Evolutionary conservation across 2,113 vertebrate genomes (phyloP), one percentile per base, ranked within the genome.

Genomic region (Pomatorhinus ruficollis): DNA sequence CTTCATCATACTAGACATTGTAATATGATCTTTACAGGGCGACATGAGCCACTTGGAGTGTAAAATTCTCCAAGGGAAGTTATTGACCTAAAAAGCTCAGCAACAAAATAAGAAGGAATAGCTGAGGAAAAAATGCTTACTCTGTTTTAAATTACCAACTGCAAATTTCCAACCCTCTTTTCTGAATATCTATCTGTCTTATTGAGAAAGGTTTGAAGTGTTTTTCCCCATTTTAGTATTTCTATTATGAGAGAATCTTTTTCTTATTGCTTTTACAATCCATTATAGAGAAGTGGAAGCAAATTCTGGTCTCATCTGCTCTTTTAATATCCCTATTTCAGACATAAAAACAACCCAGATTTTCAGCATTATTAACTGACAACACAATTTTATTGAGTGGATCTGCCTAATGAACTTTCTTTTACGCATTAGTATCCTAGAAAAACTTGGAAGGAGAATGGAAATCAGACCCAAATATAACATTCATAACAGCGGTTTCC

Each of bases 61-160:
- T 53, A 87, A 87, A 91, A 93, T 90, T 91, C 90, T 95, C 78
- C 66, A 85, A 70, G 54, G 87, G 53, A 47, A 91, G 16, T 63
- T 87, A 60, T 15, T 82, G 66, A 93, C 74, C 87, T 94, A 85
- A 91, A 93, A 79, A 87, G 57, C 63, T 79, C 61, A 87, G 28
- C 65, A 82, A 33, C 40, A 71, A 40, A 72, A 91, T 61, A 83
- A 84, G 53, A 72, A 76, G 59, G 77, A 89, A 94, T 45, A 76
- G 42, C 65, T 80, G 45, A 80, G 70, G 45, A 50, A 10, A 92
- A 87, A 85, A 72, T 47, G 25, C 65, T 76, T 84, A 52, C 33
- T 82, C 84, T 90, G 78, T 87, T 93, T 87, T 87, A 80, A 89
- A 91, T 83, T 87, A 89, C 64, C 57, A 69, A 2, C 52, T 91